Evolutionary conservation across 2,888 invertebrate genomes (phyloP), one percentile per base, ranked within the genome.

Genomic region (Iselma pallidipennis): DNA sequence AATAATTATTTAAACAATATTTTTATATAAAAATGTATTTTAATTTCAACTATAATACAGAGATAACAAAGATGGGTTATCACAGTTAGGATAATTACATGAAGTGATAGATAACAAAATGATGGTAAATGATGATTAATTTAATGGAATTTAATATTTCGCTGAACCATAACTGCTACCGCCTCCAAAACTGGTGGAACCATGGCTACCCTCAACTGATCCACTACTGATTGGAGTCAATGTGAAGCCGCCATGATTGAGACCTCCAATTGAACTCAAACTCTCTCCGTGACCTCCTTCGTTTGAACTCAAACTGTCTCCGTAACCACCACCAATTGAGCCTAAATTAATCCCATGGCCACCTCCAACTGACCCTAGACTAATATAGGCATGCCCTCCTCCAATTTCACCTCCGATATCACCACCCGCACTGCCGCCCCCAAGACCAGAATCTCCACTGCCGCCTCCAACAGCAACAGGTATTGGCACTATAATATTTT

Each of bases 401-500:
- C 68, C 70, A 2, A 37, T 42, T 19, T 61, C 10, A 12, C 64
- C 62, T 26, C 69, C 66, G 21, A 33, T 58, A 37, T 58, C 61
- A 57, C 66, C 66, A 12, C 55, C 71, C 49, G 55, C 56, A 25
- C 68, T 58, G 29, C 62, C 65, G 55, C 67, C 67, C 7, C 54
- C 70, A 50, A 56, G 55, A 26, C 68, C 67, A 25, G 67, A 66
- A 19, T 67, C 72, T 14, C 61, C 69, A 10, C 70, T 71, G 25
- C 68, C 51, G 2, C 31, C 49, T 12, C 31, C 75, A 52, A 71
- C 67, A 26, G 66, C 48, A 45, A 85, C 83, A 9, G 86, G 84
- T 0, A 86, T 84, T 1, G 85, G 85, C 33, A 85, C 83, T 1
- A 83, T 82, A 0, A 86, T 82, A 0, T 83, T 83, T 69, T 85